Evolutionary conservation across 2,113 vertebrate species (phyloP).

Genomic region (Ceyx cyanopectus): DNA sequence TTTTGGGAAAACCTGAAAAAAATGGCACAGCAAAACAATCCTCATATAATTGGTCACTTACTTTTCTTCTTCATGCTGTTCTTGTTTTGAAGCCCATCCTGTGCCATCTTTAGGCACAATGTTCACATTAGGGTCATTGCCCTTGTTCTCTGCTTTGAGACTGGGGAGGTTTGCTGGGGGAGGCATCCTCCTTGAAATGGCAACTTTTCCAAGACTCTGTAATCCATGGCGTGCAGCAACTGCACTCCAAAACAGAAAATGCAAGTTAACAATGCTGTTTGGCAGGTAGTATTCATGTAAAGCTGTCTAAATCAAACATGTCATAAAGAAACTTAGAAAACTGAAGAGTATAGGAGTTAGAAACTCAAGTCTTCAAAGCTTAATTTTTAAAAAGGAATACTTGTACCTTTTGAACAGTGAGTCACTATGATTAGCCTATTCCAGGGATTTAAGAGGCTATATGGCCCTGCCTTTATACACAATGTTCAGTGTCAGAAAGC

Average conservation of each 20-base stretch:
- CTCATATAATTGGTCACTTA: slow-evolving; percentile 39
- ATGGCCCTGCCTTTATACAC: neutral
- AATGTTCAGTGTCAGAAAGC: neutral
- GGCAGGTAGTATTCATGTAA: neutral
- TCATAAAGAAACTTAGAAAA: neutral
- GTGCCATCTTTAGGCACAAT: slow-evolving; percentile 98
- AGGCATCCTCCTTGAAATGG: slow-evolving; percentile 95
- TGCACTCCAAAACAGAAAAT: slow-evolving; percentile 51
- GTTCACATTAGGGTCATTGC: slow-evolving; percentile 98
- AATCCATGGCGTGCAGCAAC: slow-evolving; percentile 98
- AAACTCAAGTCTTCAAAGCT: neutral
- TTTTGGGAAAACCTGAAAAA: neutral
- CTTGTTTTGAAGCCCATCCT: slow-evolving; percentile 95
- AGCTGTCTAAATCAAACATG: neutral
- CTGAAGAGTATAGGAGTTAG: neutral
- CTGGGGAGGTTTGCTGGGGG: slow-evolving; percentile 97
- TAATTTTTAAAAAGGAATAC: neutral
- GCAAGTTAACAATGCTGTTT: neutral
- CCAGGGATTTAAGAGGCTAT: neutral
- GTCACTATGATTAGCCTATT: neutral
- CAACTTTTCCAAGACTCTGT: slow-evolving; percentile 99
- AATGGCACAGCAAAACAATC: neutral
- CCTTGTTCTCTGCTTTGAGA: slow-evolving; percentile 98
- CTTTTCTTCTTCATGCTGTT: slow-evolving; percentile 93
- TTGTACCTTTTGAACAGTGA: neutral